These are phyloP conservation scores for Apeltes quadracus DNA, from an alignment of 2,113 vertebrate genomes.

Conservation along the genomic window DNA sequence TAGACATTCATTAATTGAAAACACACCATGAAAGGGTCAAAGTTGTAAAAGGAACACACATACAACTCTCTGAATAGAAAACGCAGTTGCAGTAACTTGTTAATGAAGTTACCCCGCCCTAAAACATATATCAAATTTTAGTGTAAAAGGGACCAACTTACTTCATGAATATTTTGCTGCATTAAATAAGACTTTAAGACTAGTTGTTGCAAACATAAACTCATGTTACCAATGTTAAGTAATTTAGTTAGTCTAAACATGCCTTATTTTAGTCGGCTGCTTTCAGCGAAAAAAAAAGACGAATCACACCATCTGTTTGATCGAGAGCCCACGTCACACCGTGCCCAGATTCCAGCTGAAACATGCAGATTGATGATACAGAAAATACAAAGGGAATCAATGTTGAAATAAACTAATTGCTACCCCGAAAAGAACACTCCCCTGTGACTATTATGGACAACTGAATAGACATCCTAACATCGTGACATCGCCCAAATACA, in stretches of 20 bases:
- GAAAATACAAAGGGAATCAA: constrained; percentile 6
- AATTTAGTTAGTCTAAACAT: constrained; percentile 37
- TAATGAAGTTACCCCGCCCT: not conserved
- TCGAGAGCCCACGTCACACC: constrained; percentile 10
- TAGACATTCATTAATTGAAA: not conserved
- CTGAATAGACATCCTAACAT: not conserved
- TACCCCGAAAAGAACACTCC: not conserved
- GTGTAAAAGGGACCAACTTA: not conserved
- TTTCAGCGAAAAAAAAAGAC: constrained; percentile 45
- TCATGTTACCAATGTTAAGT: not conserved
- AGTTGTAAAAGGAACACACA: not conserved
- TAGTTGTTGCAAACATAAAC: not conserved
- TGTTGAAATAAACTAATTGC: constrained; percentile 17
- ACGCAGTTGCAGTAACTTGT: not conserved
- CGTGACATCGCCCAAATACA: not conserved
- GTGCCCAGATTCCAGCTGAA: constrained; percentile 33
- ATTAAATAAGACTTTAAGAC: not conserved
- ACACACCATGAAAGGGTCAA: not conserved
- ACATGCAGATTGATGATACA: constrained; percentile 23
- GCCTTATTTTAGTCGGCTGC: constrained; percentile 32
- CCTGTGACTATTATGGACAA: not conserved
- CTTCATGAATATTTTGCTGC: not conserved
- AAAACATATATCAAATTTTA: not conserved
- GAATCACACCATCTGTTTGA: constrained; percentile 35
- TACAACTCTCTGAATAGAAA: not conserved